Percentiles rank a stretch among this genome's conserved stretches.
Conservation (phyloP, 2,113 vertebrate genomes). For the Gallinago jamesoni region DNA sequence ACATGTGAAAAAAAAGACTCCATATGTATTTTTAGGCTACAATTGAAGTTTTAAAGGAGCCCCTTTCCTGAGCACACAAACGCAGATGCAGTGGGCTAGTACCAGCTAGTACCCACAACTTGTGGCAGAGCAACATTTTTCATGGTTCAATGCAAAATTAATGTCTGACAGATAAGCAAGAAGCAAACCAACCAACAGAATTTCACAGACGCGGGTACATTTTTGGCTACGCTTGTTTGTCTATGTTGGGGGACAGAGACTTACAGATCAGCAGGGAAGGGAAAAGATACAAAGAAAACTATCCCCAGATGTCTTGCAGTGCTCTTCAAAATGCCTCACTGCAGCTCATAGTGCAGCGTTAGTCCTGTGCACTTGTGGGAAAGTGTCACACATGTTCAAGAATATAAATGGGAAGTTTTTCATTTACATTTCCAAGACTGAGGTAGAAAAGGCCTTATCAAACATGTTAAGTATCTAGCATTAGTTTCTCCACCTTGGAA, state of each 20-base stretch:
- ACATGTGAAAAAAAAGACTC: not conserved
- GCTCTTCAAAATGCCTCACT: not conserved
- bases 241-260: not conserved
- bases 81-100: not conserved
- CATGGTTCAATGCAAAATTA: not conserved
- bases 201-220: fast-evolving
- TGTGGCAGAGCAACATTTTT: not conserved
- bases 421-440: not conserved
- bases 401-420: not conserved
- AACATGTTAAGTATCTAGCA: not conserved
- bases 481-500: not conserved
- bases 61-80: not conserved
- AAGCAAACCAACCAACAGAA: not conserved
- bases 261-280: not conserved
- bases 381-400: not conserved
- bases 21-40: not conserved
- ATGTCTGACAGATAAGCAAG: not conserved
- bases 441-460: not conserved
- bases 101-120: not conserved
- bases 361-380: not conserved
- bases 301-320: not conserved
- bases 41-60: not conserved
- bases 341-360: not conserved
- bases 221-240: not conserved
- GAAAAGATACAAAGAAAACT: not conserved